Evolutionary conservation across 2,113 vertebrate genomes (phyloP).

Genomic region (Aramus guarauna): DNA sequence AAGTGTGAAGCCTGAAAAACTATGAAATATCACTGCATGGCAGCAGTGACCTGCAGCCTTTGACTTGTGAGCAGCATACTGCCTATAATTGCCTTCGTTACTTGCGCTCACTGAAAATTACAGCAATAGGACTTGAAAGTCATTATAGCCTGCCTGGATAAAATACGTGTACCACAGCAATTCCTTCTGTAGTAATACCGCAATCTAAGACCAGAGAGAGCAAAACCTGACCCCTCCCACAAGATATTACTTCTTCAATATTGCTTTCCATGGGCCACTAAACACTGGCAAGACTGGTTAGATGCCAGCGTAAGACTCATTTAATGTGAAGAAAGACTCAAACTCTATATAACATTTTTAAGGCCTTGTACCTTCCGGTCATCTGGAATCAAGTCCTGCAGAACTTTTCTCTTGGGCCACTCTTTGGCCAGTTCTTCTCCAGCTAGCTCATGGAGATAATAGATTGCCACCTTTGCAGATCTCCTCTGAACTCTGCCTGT

Average conservation of each 20-base stretch:
- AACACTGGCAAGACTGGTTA: not conserved
- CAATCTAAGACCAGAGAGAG: not conserved
- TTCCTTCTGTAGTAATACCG: not conserved
- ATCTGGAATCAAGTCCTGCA: constrained; percentile 91
- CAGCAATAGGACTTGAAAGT: not conserved
- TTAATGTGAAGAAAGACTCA: not conserved
- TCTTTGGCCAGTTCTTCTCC: constrained; percentile 90
- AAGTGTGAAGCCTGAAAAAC: not conserved
- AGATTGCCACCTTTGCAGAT: constrained; percentile 90
- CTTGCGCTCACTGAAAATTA: not conserved
- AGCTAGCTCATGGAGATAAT: constrained; percentile 90
- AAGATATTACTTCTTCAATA: not conserved
- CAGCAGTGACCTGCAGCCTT: not conserved
- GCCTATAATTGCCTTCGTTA: not conserved
- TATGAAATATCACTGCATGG: not conserved
- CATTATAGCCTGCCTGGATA: not conserved
- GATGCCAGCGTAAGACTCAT: not conserved
- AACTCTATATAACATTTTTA: not conserved
- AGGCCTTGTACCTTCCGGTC: constrained; percentile 78
- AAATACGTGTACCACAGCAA: not conserved
- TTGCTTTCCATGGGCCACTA: not conserved
- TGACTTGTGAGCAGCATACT: not conserved
- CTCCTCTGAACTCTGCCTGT: constrained; percentile 83
- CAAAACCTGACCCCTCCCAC: not conserved
- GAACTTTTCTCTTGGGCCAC: constrained; percentile 93